phyloP scores from a whole-genome alignment of 2,888 invertebrate genomes.

The Germaria angustata region DNA sequence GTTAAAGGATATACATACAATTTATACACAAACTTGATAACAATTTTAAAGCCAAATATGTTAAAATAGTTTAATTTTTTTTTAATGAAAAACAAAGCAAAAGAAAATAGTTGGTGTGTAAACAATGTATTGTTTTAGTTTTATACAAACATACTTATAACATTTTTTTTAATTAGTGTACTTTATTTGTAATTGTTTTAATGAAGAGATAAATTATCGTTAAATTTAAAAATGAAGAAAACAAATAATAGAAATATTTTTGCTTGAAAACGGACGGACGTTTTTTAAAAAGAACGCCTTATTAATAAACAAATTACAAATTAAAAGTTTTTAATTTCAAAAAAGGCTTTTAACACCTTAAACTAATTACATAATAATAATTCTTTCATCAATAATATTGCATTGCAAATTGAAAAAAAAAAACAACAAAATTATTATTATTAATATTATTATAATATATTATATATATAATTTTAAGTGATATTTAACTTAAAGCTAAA shows the following conservation, averaged over 20 bases:
- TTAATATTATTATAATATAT: constrained; percentile 47
- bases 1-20: constrained; percentile 14
- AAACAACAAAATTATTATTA: constrained; percentile 45
- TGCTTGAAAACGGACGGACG: constrained; percentile 42
- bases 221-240: not conserved
- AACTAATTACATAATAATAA: constrained; percentile 30
- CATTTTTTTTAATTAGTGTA: constrained; percentile 28
- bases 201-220: constrained; percentile 32
- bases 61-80: constrained; percentile 58
- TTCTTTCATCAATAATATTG: constrained; percentile 43
- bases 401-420: constrained; percentile 43
- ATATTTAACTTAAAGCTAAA: constrained; percentile 67
- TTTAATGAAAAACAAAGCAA: not conserved
- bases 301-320: constrained; percentile 14
- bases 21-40: constrained; percentile 16
- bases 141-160: not conserved
- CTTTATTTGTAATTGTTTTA: constrained; percentile 34
- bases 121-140: constrained; percentile 31
- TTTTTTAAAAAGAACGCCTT: not conserved
- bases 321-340: constrained; percentile 30
- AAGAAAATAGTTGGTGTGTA: constrained; percentile 35
- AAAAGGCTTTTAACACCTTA: constrained; percentile 33
- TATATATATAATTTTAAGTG: constrained; percentile 61
- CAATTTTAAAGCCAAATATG: constrained; percentile 65
- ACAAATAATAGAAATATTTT: not conserved